Conservation (phyloP, 2,113 vertebrate species). For the Macrotus californicus region DNA sequence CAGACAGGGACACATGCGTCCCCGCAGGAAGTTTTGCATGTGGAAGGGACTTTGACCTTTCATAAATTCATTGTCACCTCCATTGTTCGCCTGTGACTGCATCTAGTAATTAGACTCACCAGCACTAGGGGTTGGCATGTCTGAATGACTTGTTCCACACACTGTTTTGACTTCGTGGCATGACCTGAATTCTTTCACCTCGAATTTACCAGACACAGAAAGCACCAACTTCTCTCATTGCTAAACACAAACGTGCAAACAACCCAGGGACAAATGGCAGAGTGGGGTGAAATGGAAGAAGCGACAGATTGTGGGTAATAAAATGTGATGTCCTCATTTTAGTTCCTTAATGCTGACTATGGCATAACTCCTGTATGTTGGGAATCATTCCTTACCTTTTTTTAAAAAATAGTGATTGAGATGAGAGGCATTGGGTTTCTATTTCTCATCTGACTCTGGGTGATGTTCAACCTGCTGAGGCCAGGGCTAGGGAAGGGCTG, state of each 20-base stretch:
- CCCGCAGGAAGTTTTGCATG: constrained; percentile 49
- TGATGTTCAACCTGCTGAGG: fast-evolving
- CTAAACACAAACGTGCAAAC: not conserved
- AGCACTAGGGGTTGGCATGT: constrained; percentile 72
- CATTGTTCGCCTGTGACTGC: constrained; percentile 76
- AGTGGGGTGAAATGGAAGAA: not conserved
- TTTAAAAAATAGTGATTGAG: fast-evolving
- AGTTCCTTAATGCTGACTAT: fast-evolving
- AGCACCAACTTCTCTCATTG: fast-evolving
- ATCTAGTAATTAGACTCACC: constrained; percentile 83
- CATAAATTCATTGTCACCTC: constrained; percentile 77
- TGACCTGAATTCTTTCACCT: constrained; percentile 72
- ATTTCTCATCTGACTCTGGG: not conserved
- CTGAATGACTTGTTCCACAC: constrained; percentile 77
- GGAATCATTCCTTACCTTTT: not conserved
- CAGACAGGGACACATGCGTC: constrained; percentile 32
- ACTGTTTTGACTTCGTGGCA: constrained; percentile 78
- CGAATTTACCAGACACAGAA: constrained; percentile 66
- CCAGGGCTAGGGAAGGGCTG: fast-evolving
- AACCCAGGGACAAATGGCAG: fast-evolving
- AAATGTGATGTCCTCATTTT: not conserved
- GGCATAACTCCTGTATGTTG: fast-evolving
- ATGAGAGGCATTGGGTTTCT: fast-evolving
- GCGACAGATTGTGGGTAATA: fast-evolving
- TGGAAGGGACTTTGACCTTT: constrained; percentile 83